A percentile compares a stretch with the other conserved stretches of the same genome.
Evolutionary conservation across 1,140 invertebrate genomes (phyloP).

Genomic region (Caerostris darwini): DNA sequence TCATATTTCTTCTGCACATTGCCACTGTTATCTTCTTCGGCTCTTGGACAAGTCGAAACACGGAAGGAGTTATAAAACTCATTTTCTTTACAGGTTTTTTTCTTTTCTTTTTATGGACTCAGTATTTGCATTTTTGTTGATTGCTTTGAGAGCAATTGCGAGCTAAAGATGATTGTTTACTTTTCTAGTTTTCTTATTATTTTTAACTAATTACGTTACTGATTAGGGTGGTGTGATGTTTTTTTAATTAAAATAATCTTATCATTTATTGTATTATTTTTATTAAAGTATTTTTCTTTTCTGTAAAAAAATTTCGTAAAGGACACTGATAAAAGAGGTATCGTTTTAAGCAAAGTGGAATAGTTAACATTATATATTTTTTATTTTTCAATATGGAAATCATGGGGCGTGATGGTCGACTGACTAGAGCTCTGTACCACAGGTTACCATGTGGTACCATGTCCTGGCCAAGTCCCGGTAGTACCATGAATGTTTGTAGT

Average conservation of each 20-base stretch:
- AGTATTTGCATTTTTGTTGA: not conserved
- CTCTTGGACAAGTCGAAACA: no score
- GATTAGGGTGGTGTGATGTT: not conserved
- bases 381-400: no score
- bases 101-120: not conserved
- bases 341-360: no score
- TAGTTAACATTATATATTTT: no score
- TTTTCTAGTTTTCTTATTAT: constrained; percentile 23
- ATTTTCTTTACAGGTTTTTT: not conserved
- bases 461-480: no score
- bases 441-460: no score
- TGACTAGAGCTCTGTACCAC: no score
- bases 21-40: constrained; percentile 47
- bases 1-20: constrained; percentile 38
- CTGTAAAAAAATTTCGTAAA: no score
- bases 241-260: not conserved
- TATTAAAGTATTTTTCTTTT: not conserved
- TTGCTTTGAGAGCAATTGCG: not conserved
- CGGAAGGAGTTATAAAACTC: no score
- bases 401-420: no score
- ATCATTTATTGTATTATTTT: not conserved
- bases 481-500: no score
- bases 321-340: no score
- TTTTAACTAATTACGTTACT: constrained; percentile 47
- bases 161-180: constrained; percentile 43